A percentile compares a stretch with the other conserved stretches of the same genome.
phyloP scores from a whole-genome alignment of 1,140 invertebrate genomes.

The Dreissena polymorpha region DNA sequence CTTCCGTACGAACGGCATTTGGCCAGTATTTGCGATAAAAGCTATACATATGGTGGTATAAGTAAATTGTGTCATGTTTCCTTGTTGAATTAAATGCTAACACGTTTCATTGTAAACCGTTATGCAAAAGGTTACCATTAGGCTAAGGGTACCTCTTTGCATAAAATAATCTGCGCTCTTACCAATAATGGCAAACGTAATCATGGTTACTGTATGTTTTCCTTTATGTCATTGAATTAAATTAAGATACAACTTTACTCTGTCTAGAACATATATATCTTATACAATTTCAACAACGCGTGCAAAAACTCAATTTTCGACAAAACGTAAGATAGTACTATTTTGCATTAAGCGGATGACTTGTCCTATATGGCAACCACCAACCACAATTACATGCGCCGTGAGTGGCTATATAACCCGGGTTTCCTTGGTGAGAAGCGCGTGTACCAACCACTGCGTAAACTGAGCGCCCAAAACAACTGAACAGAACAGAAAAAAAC shows the following conservation, averaged over 20 bases:
- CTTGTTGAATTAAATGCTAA: neutral
- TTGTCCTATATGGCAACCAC: neutral
- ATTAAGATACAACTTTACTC: constrained; percentile 13
- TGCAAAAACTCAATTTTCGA: neutral
- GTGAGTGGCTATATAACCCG: neutral
- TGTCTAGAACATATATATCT: neutral
- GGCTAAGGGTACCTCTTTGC: constrained; percentile 13
- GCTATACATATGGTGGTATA: neutral
- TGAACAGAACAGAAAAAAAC: too few species aligned
- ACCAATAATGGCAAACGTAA: neutral
- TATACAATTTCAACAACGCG: neutral
- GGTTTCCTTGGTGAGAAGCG: too few species aligned
- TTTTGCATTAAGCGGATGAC: constrained; percentile 19
- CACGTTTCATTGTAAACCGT: neutral
- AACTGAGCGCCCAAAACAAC: too few species aligned
- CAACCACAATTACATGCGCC: neutral
- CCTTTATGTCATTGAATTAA: neutral
- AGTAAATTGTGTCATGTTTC: neutral
- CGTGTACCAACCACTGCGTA: too few species aligned
- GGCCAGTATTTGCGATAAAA: neutral
- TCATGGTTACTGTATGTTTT: constrained; percentile 8
- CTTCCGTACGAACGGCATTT: too few species aligned
- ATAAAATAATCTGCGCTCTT: neutral
- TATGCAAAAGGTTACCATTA: neutral
- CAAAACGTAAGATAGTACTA: constrained; percentile 1